Evolutionary conservation across 2,888 invertebrate species (phyloP).

Genomic region (Macrophya annulata): DNA sequence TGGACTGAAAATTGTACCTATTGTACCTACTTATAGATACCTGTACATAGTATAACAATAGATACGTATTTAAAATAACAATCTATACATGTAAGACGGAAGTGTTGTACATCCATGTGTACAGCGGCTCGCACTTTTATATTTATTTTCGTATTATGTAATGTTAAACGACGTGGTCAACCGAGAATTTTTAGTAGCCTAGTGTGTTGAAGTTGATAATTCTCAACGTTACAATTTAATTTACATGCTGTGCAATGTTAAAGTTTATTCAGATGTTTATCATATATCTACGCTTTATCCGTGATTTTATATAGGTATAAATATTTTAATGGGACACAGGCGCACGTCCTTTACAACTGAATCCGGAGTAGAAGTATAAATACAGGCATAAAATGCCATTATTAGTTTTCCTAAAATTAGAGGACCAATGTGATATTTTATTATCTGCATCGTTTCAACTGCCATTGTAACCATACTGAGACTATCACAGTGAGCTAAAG

Average conservation of each 20-base stretch:
- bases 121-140: not conserved
- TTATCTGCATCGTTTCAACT: not conserved
- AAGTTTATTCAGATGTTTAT: not conserved
- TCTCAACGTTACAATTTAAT: not conserved
- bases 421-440: constrained; percentile 2
- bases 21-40: not conserved
- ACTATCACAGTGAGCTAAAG: not conserved
- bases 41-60: not conserved
- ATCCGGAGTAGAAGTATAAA: not conserved
- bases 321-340: not conserved
- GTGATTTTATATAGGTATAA: not conserved
- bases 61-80: not conserved
- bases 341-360: not conserved
- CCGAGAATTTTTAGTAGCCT: not conserved
- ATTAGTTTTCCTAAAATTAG: not conserved
- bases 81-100: not conserved
- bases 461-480: not conserved
- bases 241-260: not conserved
- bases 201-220: not conserved
- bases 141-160: not conserved
- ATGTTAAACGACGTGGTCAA: not conserved
- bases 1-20: not conserved
- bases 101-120: not conserved
- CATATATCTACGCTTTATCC: not conserved
- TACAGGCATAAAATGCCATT: not conserved